Evolutionary conservation across 2,113 vertebrate species (phyloP).

Genomic region (Paradisaea rubra): DNA sequence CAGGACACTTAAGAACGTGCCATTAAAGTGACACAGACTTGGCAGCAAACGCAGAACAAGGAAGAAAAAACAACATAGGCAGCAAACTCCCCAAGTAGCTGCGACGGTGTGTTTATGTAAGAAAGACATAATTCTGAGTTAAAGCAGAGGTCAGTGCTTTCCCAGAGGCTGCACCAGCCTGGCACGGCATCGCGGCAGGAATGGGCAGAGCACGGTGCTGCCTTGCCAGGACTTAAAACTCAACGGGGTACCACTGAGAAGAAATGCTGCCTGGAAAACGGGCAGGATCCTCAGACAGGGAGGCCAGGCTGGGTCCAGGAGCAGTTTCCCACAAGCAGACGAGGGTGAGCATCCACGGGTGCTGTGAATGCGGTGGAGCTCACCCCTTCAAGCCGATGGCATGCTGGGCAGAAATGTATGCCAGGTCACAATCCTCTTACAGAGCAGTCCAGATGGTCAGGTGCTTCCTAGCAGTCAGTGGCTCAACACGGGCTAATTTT

Average conservation of each 20-base stretch:
- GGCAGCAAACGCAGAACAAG: background rate
- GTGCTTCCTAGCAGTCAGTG: background rate
- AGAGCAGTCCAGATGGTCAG: background rate
- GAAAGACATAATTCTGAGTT: background rate
- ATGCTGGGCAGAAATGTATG: background rate
- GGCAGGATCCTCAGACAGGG: background rate
- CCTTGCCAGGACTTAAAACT: background rate
- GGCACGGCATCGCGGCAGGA: accelerated
- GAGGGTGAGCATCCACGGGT: background rate
- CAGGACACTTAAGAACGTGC: background rate
- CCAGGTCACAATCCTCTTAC: background rate
- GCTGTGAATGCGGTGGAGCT: background rate
- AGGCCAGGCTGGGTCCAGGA: background rate
- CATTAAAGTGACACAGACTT: background rate
- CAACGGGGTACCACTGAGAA: accelerated
- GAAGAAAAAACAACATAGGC: background rate
- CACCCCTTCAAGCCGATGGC: accelerated
- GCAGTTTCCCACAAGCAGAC: background rate
- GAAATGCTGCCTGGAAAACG: accelerated
- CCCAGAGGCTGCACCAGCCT: background rate
- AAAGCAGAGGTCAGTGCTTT: background rate
- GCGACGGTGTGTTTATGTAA: background rate
- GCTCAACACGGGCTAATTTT: background rate
- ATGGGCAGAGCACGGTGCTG: accelerated
- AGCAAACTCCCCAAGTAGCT: background rate